These are phyloP conservation scores for Cichladusa arquata DNA, from an alignment of 2,113 vertebrate species.

Conservation along the genomic window DNA sequence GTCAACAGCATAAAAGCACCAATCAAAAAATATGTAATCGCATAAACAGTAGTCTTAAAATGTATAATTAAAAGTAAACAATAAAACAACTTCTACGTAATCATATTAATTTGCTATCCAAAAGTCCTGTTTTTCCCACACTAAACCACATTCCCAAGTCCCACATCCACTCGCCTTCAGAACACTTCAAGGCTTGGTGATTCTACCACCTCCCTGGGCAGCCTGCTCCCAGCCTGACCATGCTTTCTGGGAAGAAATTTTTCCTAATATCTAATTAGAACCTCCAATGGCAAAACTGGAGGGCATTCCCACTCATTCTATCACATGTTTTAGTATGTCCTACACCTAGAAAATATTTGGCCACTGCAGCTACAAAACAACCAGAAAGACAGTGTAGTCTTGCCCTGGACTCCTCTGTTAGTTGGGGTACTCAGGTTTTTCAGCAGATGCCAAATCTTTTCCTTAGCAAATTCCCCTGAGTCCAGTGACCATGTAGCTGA, in stretches of 20 bases:
- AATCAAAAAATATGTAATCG: too few relatives aligned
- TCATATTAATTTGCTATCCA: too few relatives aligned
- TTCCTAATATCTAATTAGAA: background rate
- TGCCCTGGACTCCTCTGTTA: rapidly evolving
- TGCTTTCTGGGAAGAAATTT: background rate
- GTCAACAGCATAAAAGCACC: too few relatives aligned
- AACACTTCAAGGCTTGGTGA: background rate
- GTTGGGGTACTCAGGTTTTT: background rate
- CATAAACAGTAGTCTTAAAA: too few relatives aligned
- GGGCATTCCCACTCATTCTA: background rate
- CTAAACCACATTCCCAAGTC: rapidly evolving
- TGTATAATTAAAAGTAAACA: too few relatives aligned
- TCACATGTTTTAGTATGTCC: background rate
- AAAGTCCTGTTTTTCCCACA: too few relatives aligned
- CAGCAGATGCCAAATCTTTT: background rate
- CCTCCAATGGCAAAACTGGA: background rate
- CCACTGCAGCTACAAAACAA: background rate
- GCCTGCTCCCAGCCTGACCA: background rate
- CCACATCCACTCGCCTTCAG: rapidly evolving
- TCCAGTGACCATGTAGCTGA: background rate
- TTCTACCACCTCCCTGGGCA: background rate
- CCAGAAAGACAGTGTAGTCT: background rate
- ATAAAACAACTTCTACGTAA: too few relatives aligned
- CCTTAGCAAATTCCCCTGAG: background rate
- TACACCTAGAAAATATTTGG: background rate